phyloP scores from a whole-genome alignment of 2,888 invertebrate species.

The Gari tellinella region DNA sequence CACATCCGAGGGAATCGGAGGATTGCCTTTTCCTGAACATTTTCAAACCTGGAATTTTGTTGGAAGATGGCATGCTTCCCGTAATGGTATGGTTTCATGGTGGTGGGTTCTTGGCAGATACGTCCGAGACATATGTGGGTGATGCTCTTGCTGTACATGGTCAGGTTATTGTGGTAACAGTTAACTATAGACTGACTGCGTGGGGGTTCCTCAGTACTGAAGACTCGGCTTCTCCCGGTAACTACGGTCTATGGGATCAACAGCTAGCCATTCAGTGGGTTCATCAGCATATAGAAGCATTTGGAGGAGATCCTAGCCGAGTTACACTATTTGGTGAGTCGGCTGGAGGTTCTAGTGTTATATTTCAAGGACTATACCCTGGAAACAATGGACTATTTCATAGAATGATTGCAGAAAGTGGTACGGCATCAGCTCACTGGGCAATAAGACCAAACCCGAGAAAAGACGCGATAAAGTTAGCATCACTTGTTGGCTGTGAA shows the following conservation, averaged over 20 bases:
- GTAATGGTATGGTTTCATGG: slow-evolving; percentile 47
- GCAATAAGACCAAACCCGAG: no score
- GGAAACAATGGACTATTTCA: slow-evolving; percentile 59
- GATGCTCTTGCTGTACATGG: slow-evolving; percentile 19
- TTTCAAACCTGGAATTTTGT: slow-evolving; percentile 24
- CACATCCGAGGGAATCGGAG: slow-evolving; percentile 17
- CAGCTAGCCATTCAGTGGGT: slow-evolving; percentile 64
- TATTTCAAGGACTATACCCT: slow-evolving; percentile 53
- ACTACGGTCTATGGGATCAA: slow-evolving; percentile 69
- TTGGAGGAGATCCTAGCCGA: slow-evolving; percentile 54
- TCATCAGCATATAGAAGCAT: slow-evolving; percentile 54
- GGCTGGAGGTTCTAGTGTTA: slow-evolving; percentile 63
- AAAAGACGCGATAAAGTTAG: no score
- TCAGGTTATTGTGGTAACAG: slow-evolving; percentile 49
- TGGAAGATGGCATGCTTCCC: not conserved
- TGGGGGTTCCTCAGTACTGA: slow-evolving; percentile 63
- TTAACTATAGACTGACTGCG: slow-evolving; percentile 58
- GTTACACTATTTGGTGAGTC: slow-evolving; percentile 68
- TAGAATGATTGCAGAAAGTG: slow-evolving; percentile 64
- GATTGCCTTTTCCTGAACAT: slow-evolving; percentile 62
- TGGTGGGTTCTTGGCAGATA: slow-evolving; percentile 14
- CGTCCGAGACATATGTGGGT: not conserved
- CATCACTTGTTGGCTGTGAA: no score
- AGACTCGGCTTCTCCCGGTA: slow-evolving; percentile 54
- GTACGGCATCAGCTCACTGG: slow-evolving; percentile 21